A percentile compares a stretch with the other conserved stretches of the same genome.
Conservation (phyloP, 2,797 vertebrate genomes). For the Lycodopsis pacificus region DNA sequence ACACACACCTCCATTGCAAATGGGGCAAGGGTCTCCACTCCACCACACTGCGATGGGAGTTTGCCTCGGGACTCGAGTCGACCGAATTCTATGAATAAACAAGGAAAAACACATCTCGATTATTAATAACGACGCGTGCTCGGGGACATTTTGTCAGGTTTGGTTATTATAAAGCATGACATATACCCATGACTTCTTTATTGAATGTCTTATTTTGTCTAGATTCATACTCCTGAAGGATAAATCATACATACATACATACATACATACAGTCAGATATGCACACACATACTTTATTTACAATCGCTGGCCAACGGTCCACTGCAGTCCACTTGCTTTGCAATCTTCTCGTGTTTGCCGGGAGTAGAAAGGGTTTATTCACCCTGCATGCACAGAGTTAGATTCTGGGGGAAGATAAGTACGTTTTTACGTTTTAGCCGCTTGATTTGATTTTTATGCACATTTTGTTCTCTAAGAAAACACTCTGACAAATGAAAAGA, state of each 20-base stretch:
- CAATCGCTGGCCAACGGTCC: too few species aligned
- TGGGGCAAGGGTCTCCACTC: conserved; percentile 15
- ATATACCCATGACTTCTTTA: conserved; percentile 29
- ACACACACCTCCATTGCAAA: conserved; percentile 5
- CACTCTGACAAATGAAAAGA: conserved; percentile 1
- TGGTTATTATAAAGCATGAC: conserved; percentile 20
- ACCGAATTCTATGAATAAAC: conserved; percentile 33
- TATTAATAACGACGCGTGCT: conserved; percentile 8
- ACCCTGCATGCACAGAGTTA: not conserved
- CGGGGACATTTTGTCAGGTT: conserved; percentile 31
- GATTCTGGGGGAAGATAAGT: not conserved
- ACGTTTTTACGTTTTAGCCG: not conserved
- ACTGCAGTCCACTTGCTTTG: too few species aligned
- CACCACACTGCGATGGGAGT: conserved; percentile 1
- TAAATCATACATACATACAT: not conserved
- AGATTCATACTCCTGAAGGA: not conserved
- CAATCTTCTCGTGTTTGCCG: conserved; percentile 23
- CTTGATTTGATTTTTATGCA: conserved; percentile 15
- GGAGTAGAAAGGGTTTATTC: conserved; percentile 15
- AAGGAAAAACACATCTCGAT: conserved; percentile 10
- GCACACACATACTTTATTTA: conserved; percentile 1
- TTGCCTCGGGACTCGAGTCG: conserved; percentile 29
- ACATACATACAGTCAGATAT: not conserved
- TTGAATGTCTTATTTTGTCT: conserved; percentile 1
- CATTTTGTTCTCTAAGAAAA: not conserved